phyloP scores from a whole-genome alignment of 2,888 invertebrate species.

The Drosophila falleni region DNA sequence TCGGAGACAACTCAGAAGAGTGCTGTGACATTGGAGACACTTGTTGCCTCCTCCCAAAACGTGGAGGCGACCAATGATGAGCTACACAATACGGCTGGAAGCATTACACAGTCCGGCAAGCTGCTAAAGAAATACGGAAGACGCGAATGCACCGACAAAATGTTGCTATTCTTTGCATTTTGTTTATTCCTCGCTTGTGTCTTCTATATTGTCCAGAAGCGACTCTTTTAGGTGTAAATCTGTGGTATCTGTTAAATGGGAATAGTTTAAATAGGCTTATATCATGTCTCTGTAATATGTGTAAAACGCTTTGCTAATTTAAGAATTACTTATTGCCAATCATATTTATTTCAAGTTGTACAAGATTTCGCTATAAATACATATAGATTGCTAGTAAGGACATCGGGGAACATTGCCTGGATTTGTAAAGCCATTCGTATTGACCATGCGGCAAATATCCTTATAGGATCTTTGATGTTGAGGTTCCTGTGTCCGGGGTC shows the following conservation, averaged over 20 bases:
- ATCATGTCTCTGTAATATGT: slow-evolving; percentile 23
- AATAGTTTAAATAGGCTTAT: slow-evolving; percentile 29
- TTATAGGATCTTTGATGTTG: slow-evolving; percentile 70
- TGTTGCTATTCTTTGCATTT: slow-evolving; percentile 94
- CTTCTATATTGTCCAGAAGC: slow-evolving; percentile 96
- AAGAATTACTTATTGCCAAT: slow-evolving; percentile 40
- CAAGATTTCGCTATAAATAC: slow-evolving; percentile 9
- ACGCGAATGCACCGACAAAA: slow-evolving; percentile 97
- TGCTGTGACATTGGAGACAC: slow-evolving; percentile 92
- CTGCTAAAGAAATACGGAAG: slow-evolving; percentile 97
- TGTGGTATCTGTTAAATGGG: slow-evolving; percentile 20
- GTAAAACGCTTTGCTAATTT: slow-evolving; percentile 46
- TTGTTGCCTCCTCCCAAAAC: slow-evolving; percentile 90
- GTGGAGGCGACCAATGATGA: slow-evolving; percentile 93
- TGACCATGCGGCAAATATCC: slow-evolving; percentile 77
- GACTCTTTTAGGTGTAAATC: slow-evolving; percentile 88
- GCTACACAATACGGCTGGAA: slow-evolving; percentile 93
- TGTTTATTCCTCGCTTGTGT: slow-evolving; percentile 95
- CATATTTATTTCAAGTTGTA: slow-evolving; percentile 50
- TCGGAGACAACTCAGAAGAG: slow-evolving; percentile 95
- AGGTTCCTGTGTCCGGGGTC: slow-evolving; percentile 12
- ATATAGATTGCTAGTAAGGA: slow-evolving; percentile 55
- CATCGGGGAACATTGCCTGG: slow-evolving; percentile 75
- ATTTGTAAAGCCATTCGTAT: slow-evolving; percentile 76
- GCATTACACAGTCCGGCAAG: slow-evolving; percentile 95